Evolutionary conservation across 2,888 invertebrate genomes (phyloP), one percentile per base, ranked within the genome.

Genomic region (Lepeophtheirus nordmannii): DNA sequence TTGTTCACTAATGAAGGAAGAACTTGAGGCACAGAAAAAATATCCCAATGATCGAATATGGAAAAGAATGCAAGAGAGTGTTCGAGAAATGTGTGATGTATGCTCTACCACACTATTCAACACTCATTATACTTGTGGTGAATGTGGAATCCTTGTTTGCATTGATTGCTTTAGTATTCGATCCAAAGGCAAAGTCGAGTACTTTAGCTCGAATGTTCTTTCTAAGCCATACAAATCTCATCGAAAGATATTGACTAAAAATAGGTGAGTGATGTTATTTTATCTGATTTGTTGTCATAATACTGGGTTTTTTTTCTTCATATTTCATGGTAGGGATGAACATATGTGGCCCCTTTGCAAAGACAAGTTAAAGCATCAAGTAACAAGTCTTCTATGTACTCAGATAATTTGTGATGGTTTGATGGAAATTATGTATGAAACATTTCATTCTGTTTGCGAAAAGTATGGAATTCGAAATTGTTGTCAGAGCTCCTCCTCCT

Each of bases 91-190:
- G 83, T 97, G 97, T 75, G 97, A 97, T 76, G 91, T 93, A 1
- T 97, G 97, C 74, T 90, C 92, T 75, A 96, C 96, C 0, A 96
- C 96, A 0, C 79, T 97, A 12, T 97, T 97, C 78, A 97, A 97
- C 77, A 90, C 88, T 77, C 96, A 97, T 76, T 96, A 93, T 92
- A 91, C 92, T 2, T 97, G 96, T 75, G 86, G 86, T 68, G 90
- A 91, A 76, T 96, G 96, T 75, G 93, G 92, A 66, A 96, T 94
- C 77, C 91, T 92, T 68, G 93, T 93, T 53, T 97, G 97, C 78
- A 83, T 94, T 71, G 93, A 94, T 76, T 97, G 97, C 76, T 94
- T 91, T 76, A 89, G 89, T 81, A 82, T 83, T 71, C 81, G 85
- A 37, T 85, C 84, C 73, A 81, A 81, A 70, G 83, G 84, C 8